Percentiles rank a stretch among this genome's conserved stretches.
Conservation (phyloP, 2,888 invertebrate genomes). For the Oligia strigilis region DNA sequence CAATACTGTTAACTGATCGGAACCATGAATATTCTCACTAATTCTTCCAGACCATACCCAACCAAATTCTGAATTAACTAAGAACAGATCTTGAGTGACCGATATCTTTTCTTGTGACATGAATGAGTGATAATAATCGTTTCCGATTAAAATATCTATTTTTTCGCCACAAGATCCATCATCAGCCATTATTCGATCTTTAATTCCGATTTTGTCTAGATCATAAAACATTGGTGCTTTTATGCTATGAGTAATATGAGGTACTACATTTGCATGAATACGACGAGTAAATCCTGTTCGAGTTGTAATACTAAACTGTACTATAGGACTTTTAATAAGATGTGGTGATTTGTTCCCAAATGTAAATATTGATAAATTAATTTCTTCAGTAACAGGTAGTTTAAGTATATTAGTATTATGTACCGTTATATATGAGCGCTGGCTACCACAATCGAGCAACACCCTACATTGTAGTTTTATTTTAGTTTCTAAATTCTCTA, state of each 20-base stretch:
- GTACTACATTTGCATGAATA: constrained; percentile 12
- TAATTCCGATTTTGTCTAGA: not conserved
- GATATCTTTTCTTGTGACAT: constrained; percentile 9
- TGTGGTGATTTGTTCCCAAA: constrained; percentile 10
- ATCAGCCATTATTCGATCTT: constrained; percentile 6
- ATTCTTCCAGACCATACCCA: constrained; percentile 14
- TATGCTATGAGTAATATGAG: constrained; percentile 7
- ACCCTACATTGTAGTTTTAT: no score
- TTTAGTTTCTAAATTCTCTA: no score
- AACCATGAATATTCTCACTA: not conserved
- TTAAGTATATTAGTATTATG: not conserved
- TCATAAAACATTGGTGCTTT: not conserved
- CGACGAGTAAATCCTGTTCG: not conserved
- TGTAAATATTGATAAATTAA: constrained; percentile 9
- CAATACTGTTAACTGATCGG: no score
- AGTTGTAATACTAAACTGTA: constrained; percentile 8
- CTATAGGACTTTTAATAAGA: constrained; percentile 8
- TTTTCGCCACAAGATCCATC: constrained; percentile 4
- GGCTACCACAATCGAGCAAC: not conserved
- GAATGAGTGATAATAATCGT: constrained; percentile 10
- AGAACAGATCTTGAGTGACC: not conserved
- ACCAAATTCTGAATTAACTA: constrained; percentile 12
- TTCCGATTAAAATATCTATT: constrained; percentile 9
- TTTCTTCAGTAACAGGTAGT: constrained; percentile 1
- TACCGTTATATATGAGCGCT: constrained; percentile 8